Evolutionary conservation across 2,797 vertebrate genomes (phyloP).

Genomic region (Acomys russatus): DNA sequence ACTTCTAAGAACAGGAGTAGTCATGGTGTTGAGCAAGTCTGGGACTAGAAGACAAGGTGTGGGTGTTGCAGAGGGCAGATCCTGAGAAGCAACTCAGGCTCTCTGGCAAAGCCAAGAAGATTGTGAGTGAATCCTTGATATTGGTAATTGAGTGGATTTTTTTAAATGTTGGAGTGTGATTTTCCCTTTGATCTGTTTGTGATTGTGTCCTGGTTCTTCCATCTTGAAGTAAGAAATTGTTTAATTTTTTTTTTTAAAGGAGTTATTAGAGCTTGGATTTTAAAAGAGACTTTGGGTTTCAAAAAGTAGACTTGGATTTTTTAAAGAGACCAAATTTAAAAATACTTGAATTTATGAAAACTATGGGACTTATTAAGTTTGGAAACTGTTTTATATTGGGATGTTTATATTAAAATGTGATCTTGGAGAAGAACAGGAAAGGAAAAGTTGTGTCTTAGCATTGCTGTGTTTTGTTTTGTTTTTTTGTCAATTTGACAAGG

Average conservation of each 20-base stretch:
- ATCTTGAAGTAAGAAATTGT: not conserved
- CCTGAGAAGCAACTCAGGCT: not conserved
- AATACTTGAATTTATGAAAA: not conserved
- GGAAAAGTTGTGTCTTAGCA: not conserved
- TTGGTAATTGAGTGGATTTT: not conserved
- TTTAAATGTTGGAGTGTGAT: not conserved
- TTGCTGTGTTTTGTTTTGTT: not conserved
- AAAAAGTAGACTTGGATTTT: not conserved
- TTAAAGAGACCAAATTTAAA: not conserved
- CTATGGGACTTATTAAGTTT: not conserved
- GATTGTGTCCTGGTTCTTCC: not conserved
- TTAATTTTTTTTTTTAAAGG: not conserved
- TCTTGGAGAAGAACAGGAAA: not conserved
- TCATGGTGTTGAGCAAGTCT: rapidly evolving
- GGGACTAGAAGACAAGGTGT: not conserved
- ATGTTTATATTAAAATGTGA: too few relatives aligned
- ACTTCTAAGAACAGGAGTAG: not conserved
- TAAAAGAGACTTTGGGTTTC: not conserved
- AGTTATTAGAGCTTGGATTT: not conserved
- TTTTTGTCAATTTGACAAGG: too few relatives aligned
- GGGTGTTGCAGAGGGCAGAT: not conserved
- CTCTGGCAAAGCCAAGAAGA: not conserved
- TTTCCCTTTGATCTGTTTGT: not conserved
- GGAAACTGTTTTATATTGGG: too few relatives aligned
- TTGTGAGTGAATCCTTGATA: not conserved